Evolutionary conservation across 2,888 invertebrate species (phyloP).

Genomic region (Alcis repandata): DNA sequence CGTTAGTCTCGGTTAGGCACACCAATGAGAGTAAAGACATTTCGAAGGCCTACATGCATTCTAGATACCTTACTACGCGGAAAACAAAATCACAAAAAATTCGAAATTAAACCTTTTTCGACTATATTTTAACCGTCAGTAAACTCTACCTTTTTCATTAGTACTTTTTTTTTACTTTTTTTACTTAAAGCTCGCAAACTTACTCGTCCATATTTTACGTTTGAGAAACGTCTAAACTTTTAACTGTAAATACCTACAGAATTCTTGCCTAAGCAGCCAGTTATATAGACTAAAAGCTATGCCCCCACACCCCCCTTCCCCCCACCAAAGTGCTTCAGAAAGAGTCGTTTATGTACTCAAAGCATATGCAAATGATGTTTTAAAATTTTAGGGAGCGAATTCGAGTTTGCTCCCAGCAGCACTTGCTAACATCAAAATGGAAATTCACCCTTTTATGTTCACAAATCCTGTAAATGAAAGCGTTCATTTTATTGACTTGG

Average conservation of each 20-base stretch:
- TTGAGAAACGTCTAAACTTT: slow-evolving; percentile 35
- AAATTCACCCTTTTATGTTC: slow-evolving; percentile 86
- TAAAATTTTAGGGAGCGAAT: slow-evolving; percentile 86
- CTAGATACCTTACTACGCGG: too few relatives aligned
- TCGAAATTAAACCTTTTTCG: too few relatives aligned
- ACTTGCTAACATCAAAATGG: slow-evolving; percentile 86
- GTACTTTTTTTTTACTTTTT: too few relatives aligned
- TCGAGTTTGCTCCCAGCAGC: slow-evolving; percentile 83
- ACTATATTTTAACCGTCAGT: too few relatives aligned
- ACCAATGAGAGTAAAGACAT: too few relatives aligned
- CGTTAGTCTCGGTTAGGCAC: too few relatives aligned
- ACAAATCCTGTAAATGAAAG: slow-evolving; percentile 86
- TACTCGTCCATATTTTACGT: slow-evolving; percentile 2
- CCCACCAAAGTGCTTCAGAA: slow-evolving; percentile 78
- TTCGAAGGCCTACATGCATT: too few relatives aligned
- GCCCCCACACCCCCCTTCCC: slow-evolving; percentile 41
- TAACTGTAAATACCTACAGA: slow-evolving; percentile 24
- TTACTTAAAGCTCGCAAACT: not conserved
- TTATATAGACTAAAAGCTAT: slow-evolving; percentile 45
- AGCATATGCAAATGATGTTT: slow-evolving; percentile 87
- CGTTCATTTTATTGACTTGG: slow-evolving; percentile 83
- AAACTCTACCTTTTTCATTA: too few relatives aligned
- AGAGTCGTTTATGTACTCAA: slow-evolving; percentile 87
- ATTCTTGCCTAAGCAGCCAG: slow-evolving; percentile 39
- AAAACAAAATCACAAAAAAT: too few relatives aligned